Evolutionary conservation across 2,113 vertebrate species (phyloP), one percentile per base, ranked within the genome.

Genomic region (Centropristis striata): DNA sequence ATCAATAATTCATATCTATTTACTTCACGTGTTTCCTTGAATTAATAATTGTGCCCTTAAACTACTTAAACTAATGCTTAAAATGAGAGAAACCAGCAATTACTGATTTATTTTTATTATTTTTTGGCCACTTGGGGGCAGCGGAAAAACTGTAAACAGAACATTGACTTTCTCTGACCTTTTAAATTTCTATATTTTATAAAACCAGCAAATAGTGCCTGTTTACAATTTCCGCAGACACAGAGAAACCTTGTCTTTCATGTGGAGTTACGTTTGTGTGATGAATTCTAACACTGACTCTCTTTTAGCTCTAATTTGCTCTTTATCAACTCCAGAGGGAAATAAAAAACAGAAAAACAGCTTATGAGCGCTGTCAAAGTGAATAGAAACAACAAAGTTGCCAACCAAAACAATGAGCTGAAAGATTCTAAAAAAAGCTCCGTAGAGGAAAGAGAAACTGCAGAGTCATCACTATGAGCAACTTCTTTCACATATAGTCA

Each of bases 1-100:
- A 79, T 67, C 55, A 79, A 75, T 71, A 51, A 82, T 70, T 65
- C 23, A 55, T 23, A 50, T 60, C 47, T 32, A 49, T 71, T 78
- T 78, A 64, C 44, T 44, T 73, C 16, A 70, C 65, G 32, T 53
- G 23, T 27, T 55, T 25, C 60, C 41, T 49, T 77, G 36, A 74
- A 63, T 65, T 73, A 72, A 63, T 61, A 65, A 42, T 16, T 21
- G 16, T 53, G 27, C 46, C 44, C 49, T 53, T 66, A 51, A 50
- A 75, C 65, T 44, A 71, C 6, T 47, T 12, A 18, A n/a, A n/a
- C n/a, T n/a, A n/a, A n/a, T n/a, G 1, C 9, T 36, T 59, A 18
- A 69, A 39, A 71, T 60, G 14, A 47, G 37, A 54, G 59, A 46
- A 66, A 67, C 12, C 13, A 32, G 37, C 25, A 23, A 54, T 55